These are phyloP conservation scores for Aromia moschata DNA, from an alignment of 2,888 invertebrate genomes.

Conservation along the genomic window DNA sequence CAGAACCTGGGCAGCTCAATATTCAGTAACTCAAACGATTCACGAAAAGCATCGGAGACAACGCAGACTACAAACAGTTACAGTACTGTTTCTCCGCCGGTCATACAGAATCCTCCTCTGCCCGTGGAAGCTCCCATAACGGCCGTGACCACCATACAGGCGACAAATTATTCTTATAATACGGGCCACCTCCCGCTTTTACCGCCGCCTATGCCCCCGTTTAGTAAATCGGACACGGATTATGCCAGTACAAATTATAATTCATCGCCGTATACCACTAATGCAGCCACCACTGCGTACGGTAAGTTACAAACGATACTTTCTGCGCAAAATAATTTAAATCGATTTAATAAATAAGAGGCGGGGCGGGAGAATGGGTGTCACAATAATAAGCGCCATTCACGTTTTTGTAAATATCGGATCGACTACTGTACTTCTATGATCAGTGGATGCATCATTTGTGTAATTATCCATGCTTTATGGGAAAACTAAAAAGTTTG, in stretches of 20 bases:
- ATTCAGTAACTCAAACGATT: slow-evolving; percentile 16
- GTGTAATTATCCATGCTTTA: too few relatives aligned
- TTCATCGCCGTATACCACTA: slow-evolving; percentile 26
- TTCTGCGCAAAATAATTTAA: too few relatives aligned
- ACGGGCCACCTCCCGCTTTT: slow-evolving; percentile 65
- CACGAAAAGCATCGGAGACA: slow-evolving; percentile 1
- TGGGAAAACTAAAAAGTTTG: too few relatives aligned
- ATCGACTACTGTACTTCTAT: too few relatives aligned
- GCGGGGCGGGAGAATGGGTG: too few relatives aligned
- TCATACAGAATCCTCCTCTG: slow-evolving; percentile 57
- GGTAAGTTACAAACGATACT: slow-evolving; percentile 45
- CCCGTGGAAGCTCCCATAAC: slow-evolving; percentile 46
- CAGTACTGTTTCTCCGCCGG: slow-evolving; percentile 54
- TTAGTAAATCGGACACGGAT: slow-evolving; percentile 49
- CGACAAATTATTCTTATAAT: slow-evolving; percentile 37
- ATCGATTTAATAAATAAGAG: too few relatives aligned
- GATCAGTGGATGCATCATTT: too few relatives aligned
- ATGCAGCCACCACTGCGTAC: slow-evolving; percentile 29
- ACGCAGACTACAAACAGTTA: slow-evolving; percentile 33
- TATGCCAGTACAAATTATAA: slow-evolving; percentile 32
- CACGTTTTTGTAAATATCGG: too few relatives aligned
- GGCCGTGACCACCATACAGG: slow-evolving; percentile 33
- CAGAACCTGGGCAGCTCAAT: slow-evolving; percentile 47
- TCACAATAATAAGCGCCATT: too few relatives aligned
- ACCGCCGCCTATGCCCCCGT: slow-evolving; percentile 66